Evolutionary conservation across 2,113 vertebrate species (phyloP).

Genomic region (Ovis aries): ARS-UI_Ramb_v3.0 NC_056080.1:96987501-96988000

Average conservation of each 20-base stretch:
- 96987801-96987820: not conserved
- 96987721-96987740: constrained; percentile 23
- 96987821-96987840: not conserved
- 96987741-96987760: constrained; percentile 5
- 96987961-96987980: not conserved
- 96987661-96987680: not conserved
- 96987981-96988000: not conserved
- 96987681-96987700: not conserved
- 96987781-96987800: not conserved
- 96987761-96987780: not conserved
- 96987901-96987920: not conserved
- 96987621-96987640: not conserved
- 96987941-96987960: not conserved
- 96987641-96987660: not conserved
- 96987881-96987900: constrained; percentile 11
- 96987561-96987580: constrained; percentile 13
- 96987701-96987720: not conserved
- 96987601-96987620: not conserved
- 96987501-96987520: not conserved
- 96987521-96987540: not conserved
- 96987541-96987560: not conserved
- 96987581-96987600: not conserved
- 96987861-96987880: not conserved
- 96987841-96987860: not conserved
- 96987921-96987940: not conserved